Percentiles rank a stretch among this genome's conserved stretches.
Evolutionary conservation across 2,888 invertebrate genomes (phyloP).

Genomic region (Lasioglossum villosulum): DNA sequence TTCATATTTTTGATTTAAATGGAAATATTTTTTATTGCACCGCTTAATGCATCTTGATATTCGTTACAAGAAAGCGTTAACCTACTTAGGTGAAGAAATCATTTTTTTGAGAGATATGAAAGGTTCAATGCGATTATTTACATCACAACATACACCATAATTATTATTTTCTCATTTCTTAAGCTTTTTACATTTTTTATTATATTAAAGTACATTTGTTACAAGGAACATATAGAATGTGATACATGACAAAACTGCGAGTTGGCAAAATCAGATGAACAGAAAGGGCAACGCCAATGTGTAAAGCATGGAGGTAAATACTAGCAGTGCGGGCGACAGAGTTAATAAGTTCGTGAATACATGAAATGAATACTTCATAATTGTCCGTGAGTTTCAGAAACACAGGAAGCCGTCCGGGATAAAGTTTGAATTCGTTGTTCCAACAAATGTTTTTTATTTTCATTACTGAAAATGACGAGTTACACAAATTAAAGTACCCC

Average conservation of each 20-base stretch:
- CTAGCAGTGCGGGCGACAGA: neutral
- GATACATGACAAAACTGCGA: neutral
- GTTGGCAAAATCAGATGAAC: neutral
- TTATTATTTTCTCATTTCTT: neutral
- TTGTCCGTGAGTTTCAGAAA: neutral
- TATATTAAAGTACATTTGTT: no score
- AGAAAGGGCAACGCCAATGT: neutral
- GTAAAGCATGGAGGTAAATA: neutral
- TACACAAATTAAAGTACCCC: neutral
- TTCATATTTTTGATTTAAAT: no score
- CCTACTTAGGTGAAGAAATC: no score
- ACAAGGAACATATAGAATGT: no score
- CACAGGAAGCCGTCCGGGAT: neutral
- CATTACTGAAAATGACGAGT: neutral
- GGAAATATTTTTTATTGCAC: no score
- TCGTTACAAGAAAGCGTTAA: no score
- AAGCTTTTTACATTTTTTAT: neutral
- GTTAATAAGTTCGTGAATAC: neutral
- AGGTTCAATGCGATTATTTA: no score
- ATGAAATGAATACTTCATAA: neutral
- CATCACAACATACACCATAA: no score
- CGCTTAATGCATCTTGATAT: no score
- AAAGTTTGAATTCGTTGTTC: neutral
- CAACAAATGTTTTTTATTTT: neutral
- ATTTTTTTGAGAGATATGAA: no score